Evolutionary conservation across 2,797 vertebrate genomes (phyloP), one percentile per base, ranked within the genome.

Genomic region (Helostoma temminkii): DNA sequence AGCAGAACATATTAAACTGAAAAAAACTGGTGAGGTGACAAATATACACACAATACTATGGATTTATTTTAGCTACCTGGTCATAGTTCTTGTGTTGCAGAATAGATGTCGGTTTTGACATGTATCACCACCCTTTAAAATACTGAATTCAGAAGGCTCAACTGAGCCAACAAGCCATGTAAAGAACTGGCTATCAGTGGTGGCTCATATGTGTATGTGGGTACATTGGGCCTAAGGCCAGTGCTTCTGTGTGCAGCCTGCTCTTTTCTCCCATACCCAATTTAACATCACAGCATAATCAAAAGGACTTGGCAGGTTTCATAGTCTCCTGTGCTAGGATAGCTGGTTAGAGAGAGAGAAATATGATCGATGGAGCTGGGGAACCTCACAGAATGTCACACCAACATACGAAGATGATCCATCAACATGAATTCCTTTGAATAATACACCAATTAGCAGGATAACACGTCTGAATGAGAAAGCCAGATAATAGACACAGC

Each of bases 271-370:
- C 85, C 76, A 81, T 81, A 80, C 82, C 88, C 80, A 81, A 88
- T 93, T 92, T 92, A 92, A 90, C 91, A 92, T 92, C 78, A 90
- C 86, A 92, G 82, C 88, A 82, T 92, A 93, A 93, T 94, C 91
- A 93, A 92, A 90, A 85, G 66, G 79, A 89, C 82, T 91, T 93
- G 90, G 91, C 91, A 76, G 46, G 85, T 83, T 80, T 75, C 71
- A 81, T 73, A 64, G 66, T 64, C 46, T 42, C 63, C 46, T 80
- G 75, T 59, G 55, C 56, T 39, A 66, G 47, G 60, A 52, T 28
- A 39, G 53, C 60, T 58, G 62, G 42, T 76, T 63, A 54, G 60
- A 62, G 30, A 48, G 21, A 43, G 18, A 18, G 48, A 22, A 26
- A 66, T 41, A 24, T n/a, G 73, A 67, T 32, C 55, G 36, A 76